Conservation (phyloP, 2,113 vertebrate genomes). For the Pseudolaguvia tuberculata region DNA sequence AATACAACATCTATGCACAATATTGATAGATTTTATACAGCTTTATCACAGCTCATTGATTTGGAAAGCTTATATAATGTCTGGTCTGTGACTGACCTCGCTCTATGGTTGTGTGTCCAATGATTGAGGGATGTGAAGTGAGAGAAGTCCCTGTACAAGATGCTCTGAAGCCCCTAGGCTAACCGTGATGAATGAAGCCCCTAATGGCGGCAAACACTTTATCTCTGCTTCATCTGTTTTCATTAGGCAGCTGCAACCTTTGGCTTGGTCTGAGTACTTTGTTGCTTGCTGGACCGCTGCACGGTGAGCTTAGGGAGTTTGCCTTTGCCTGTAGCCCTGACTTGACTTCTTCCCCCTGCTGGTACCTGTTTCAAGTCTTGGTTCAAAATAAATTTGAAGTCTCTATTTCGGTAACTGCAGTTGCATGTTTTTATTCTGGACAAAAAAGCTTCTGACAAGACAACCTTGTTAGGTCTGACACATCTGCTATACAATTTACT, state of each 20-base stretch:
- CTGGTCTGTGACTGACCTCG: constrained; percentile 2
- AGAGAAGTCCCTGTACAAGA: constrained; percentile 66
- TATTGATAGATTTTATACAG: not conserved
- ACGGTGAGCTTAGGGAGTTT: constrained; percentile 51
- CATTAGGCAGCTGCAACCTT: constrained; percentile 75
- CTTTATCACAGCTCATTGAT: constrained; percentile 14
- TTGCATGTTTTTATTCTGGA: not conserved
- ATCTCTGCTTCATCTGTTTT: constrained; percentile 81
- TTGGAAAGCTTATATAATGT: constrained; percentile 15
- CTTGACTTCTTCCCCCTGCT: constrained; percentile 7
- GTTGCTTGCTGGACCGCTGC: constrained; percentile 64
- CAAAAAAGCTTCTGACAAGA: not conserved
- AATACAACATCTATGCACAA: no score
- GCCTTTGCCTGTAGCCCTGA: constrained; percentile 17
- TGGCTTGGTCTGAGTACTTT: constrained; percentile 68
- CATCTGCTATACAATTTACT: not conserved
- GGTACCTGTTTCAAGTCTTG: not conserved
- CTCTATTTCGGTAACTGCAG: constrained; percentile 7
- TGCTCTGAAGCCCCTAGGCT: constrained; percentile 68
- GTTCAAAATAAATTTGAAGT: constrained; percentile 14
- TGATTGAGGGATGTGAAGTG: constrained; percentile 59
- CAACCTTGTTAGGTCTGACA: not conserved
- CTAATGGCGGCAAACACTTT: constrained; percentile 78
- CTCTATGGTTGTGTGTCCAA: constrained; percentile 42
- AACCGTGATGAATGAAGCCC: constrained; percentile 77